These are phyloP conservation scores for Thelaira solivaga DNA, from an alignment of 2,888 invertebrate species.

Conservation along the genomic window DNA sequence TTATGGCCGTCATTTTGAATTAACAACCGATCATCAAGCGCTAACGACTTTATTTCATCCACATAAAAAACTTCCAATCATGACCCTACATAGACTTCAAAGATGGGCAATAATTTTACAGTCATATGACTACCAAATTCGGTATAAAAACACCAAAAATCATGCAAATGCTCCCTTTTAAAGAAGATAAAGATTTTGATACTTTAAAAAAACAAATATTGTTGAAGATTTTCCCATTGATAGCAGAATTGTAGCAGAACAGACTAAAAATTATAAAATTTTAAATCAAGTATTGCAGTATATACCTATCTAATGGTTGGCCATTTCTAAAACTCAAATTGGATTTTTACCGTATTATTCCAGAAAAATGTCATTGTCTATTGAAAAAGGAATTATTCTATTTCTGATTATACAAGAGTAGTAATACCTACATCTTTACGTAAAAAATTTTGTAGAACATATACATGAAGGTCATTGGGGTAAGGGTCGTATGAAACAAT, in stretches of 20 bases:
- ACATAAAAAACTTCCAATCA: slow-evolving; percentile 47
- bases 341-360: slow-evolving; percentile 30
- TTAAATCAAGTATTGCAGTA: no score
- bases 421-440: slow-evolving; percentile 33
- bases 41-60: slow-evolving; percentile 57
- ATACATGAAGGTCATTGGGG: no score
- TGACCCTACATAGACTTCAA: slow-evolving; percentile 52
- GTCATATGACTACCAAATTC: slow-evolving; percentile 51
- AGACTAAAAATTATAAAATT: slow-evolving; percentile 9
- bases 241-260: not conserved
- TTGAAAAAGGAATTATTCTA: slow-evolving; percentile 37
- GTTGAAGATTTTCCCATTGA: no score
- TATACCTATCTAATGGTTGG: no score
- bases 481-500: not conserved
- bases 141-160: slow-evolving; percentile 37
- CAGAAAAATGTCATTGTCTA: slow-evolving; percentile 35
- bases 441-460: not conserved
- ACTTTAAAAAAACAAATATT: slow-evolving; percentile 14
- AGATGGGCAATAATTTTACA: slow-evolving; percentile 54
- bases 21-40: slow-evolving; percentile 56
- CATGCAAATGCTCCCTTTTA: slow-evolving; percentile 61
- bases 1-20: slow-evolving; percentile 54
- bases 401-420: slow-evolving; percentile 40
- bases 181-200: slow-evolving; percentile 40
- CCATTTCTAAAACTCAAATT: no score